Evolutionary conservation across 2,888 invertebrate genomes (phyloP), one percentile per base, ranked within the genome.

Genomic region (Andrena bucephala): DNA sequence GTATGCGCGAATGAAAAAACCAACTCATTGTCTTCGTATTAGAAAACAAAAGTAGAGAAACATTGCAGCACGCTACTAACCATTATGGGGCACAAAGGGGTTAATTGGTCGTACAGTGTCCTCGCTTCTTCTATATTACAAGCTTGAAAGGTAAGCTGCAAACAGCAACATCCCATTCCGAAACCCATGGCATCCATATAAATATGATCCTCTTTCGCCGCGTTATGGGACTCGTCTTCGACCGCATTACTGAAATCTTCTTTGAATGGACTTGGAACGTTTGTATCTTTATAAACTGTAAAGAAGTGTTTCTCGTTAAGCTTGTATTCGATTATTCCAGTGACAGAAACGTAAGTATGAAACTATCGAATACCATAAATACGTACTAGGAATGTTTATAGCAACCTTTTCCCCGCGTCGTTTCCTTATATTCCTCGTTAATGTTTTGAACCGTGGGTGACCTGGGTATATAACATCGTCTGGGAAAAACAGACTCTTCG

Each of bases 161-260:
- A 95, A 93, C 99, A 99, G 92, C 98, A 99, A 94, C 99, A 99
- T 42, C 99, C 99, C 99, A 99, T 99, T 74, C 99, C 99, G 94
- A 99, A 99, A 31, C 99, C 99, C 99, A 99, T 99, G 0, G 99
- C 98, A 94, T 99, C 99, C 97, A 99, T 97, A 92, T 99, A 99
- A 85, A 99, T 97, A 92, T 98, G 98, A 95, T 99, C 98, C 0
- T 97, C 97, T 90, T 96, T 95, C 0, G 97, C 97, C 0, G 96
- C 96, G 80, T 94, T 94, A 85, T 95, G 94, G 4, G 91, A 88
- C 7, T 97, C 96, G 86, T 97, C 97, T 92, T 97, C 97, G 0
- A 95, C 95, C n/a, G 95, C 91, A 27, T 87, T 85, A 7, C 92
- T 88, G 24, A 96, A 94, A 90, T 96, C 95, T 91, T 97, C 97